Evolutionary conservation across 2,888 invertebrate genomes (phyloP).

Genomic region (Orgyia antiqua): DNA sequence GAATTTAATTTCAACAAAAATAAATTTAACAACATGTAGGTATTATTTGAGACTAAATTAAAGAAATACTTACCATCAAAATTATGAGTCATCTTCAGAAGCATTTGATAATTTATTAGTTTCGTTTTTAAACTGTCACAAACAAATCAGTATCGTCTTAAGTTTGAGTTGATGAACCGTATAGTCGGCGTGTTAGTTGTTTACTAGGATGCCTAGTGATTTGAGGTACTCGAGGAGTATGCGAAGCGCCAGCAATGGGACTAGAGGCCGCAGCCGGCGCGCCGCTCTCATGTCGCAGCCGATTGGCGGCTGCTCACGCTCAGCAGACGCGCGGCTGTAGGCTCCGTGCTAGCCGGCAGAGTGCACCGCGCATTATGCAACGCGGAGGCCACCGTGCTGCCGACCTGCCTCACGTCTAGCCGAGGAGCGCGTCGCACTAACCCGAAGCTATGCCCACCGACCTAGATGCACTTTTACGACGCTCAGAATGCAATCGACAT

Average conservation of each 20-base stretch:
- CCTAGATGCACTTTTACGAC: conserved; percentile 77
- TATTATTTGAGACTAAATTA: too few species aligned
- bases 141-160: conserved; percentile 39
- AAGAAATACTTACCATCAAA: too few species aligned
- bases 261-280: conserved; percentile 48
- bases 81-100: conserved; percentile 42
- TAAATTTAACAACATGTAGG: too few species aligned
- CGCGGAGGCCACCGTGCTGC: conserved; percentile 40
- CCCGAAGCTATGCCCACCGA: conserved; percentile 69
- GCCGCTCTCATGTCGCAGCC: conserved; percentile 39
- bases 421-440: conserved; percentile 63
- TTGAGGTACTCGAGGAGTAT: conserved; percentile 64
- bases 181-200: too few species aligned
- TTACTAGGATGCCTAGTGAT: conserved; percentile 47
- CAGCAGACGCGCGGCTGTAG: conserved; percentile 23
- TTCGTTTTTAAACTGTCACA: conserved; percentile 23
- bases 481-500: conserved; percentile 74
- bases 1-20: too few species aligned
- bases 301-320: conserved; percentile 15
- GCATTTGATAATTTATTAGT: conserved; percentile 24
- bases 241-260: conserved; percentile 56
- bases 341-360: conserved; percentile 46
- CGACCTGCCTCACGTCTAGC: conserved; percentile 69
- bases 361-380: conserved; percentile 66
- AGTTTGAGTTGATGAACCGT: conserved; percentile 18